Percentiles rank a stretch among this genome's conserved stretches.
Evolutionary conservation across 2,113 vertebrate species (phyloP).

Genomic region (Rattus rattus): DNA sequence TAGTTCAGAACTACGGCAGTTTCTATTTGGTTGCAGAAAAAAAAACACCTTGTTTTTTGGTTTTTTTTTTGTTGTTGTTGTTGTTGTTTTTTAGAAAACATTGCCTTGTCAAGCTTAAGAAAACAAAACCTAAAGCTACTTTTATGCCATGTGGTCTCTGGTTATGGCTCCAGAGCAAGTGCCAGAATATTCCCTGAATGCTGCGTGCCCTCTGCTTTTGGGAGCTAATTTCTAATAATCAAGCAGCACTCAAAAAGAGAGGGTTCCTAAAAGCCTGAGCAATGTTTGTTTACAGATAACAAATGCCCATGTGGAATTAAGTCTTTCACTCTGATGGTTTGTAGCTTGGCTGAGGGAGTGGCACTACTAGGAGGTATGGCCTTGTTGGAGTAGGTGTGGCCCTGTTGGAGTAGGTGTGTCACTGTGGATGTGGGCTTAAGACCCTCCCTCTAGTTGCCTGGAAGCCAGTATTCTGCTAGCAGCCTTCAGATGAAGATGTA

Average conservation of each 20-base stretch:
- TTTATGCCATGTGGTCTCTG: conserved; percentile 71
- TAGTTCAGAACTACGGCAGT: conserved; percentile 1
- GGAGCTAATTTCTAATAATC: conserved; percentile 74
- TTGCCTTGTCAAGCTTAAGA: conserved; percentile 45
- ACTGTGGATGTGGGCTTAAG: no score
- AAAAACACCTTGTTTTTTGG: not conserved
- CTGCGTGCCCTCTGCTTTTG: conserved; percentile 37
- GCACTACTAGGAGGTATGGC: no score
- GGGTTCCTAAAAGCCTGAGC: conserved; percentile 68
- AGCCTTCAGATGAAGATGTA: no score
- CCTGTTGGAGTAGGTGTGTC: no score
- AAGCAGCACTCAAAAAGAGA: conserved; percentile 74
- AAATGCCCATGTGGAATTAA: conserved; percentile 67
- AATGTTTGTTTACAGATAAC: conserved; percentile 40
- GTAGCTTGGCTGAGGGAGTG: no score
- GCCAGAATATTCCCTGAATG: conserved; percentile 40
- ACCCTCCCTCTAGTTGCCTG: no score
- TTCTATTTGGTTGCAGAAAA: conserved; percentile 15
- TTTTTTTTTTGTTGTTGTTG: no score
- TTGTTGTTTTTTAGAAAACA: conserved; percentile 19
- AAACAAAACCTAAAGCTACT: conserved; percentile 56
- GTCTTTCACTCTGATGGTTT: conserved; percentile 1
- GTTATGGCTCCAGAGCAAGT: conserved; percentile 73
- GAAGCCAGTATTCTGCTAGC: no score
- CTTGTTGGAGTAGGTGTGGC: no score